phyloP scores from a whole-genome alignment of 2,888 invertebrate species.

The Danaus chrysippus region DNA sequence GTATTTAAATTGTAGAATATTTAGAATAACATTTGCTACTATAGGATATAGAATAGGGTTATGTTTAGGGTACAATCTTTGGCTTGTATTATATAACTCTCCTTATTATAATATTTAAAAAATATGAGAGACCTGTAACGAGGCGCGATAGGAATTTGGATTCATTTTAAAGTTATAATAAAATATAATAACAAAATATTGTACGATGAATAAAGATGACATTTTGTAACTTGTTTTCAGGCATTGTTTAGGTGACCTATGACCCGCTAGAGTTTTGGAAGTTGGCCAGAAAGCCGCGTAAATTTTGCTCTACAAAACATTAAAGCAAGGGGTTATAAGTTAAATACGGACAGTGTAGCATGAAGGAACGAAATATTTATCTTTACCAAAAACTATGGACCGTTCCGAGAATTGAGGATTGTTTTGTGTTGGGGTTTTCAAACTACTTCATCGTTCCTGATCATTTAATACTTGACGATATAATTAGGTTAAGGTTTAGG shows the following conservation, averaged over 20 bases:
- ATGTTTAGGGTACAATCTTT: too few species aligned
- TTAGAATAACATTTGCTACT: too few species aligned
- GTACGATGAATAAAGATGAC: not conserved
- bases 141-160: too few species aligned
- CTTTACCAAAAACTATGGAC: constrained; percentile 33
- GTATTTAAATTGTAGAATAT: too few species aligned
- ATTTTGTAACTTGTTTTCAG: constrained; percentile 51
- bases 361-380: constrained; percentile 37
- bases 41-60: too few species aligned
- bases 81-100: too few species aligned
- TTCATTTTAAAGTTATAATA: too few species aligned
- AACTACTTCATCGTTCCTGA: constrained; percentile 4
- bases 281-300: constrained; percentile 52
- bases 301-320: too few species aligned
- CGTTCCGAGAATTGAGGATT: constrained; percentile 33
- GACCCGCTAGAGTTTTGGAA: constrained; percentile 61
- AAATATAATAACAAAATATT: not conserved
- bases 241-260: constrained; percentile 64
- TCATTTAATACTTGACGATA: constrained; percentile 40
- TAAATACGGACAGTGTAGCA: constrained; percentile 48
- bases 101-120: too few species aligned
- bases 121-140: too few species aligned
- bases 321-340: constrained; percentile 52
- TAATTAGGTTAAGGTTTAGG: too few species aligned
- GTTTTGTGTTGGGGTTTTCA: too few species aligned